Conservation (phyloP, 2,113 vertebrate species). For the Thamnaconus septentrionalis region DNA sequence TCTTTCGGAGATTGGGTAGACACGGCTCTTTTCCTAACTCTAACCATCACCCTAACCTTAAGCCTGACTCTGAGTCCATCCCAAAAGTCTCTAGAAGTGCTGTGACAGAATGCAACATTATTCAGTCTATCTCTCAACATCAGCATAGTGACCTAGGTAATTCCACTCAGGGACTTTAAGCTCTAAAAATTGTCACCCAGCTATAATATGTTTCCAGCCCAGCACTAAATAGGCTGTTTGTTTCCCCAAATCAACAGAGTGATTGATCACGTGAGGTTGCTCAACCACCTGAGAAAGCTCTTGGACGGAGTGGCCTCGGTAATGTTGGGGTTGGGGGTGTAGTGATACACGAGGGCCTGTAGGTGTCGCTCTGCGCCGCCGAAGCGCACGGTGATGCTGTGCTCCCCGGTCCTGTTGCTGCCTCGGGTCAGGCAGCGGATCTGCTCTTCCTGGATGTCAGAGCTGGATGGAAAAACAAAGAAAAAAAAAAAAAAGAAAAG, state of each 20-base stretch:
- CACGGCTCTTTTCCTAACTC: too few relatives aligned
- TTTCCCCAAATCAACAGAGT: not conserved
- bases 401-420: conserved; percentile 77
- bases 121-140: too few relatives aligned
- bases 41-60: too few relatives aligned
- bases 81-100: too few relatives aligned
- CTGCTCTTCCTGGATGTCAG: conserved; percentile 77
- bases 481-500: not conserved
- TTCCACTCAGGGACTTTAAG: too few relatives aligned
- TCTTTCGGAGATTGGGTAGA: too few relatives aligned
- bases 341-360: conserved; percentile 79
- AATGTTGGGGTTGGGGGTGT: conserved; percentile 88
- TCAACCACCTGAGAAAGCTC: conserved; percentile 88
- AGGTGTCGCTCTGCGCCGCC: conserved; percentile 82
- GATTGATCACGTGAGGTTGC: not conserved
- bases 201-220: too few relatives aligned
- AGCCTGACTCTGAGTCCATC: too few relatives aligned
- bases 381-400: conserved; percentile 81
- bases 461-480: conserved; percentile 60
- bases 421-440: conserved; percentile 83
- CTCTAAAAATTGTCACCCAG: too few relatives aligned
- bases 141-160: too few relatives aligned
- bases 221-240: too few relatives aligned
- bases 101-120: too few relatives aligned
- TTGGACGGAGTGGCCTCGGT: conserved; percentile 86